A percentile compares a stretch with the other conserved stretches of the same genome.
Conservation (phyloP, 37 sponge, comb jelly and placozoan genomes). For the Tethya wilhelma region DNA sequence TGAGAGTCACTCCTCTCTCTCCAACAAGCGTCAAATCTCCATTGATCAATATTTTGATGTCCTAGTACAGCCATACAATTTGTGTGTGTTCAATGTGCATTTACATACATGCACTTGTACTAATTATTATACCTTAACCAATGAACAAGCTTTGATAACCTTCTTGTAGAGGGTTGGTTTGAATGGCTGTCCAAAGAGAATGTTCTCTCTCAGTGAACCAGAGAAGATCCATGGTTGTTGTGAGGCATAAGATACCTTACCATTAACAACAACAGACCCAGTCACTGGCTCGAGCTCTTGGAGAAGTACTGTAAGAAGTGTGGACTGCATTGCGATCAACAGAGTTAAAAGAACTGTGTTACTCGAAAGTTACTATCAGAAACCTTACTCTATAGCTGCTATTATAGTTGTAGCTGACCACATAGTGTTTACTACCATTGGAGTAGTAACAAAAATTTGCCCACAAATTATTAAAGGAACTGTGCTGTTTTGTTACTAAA, state of each 20-base stretch:
- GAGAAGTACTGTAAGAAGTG: conserved; percentile 66
- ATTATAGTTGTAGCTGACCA: too few species aligned
- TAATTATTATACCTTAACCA: conserved; percentile 55
- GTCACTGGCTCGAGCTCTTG: conserved; percentile 53
- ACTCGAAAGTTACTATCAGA: too few species aligned
- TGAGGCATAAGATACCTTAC: conserved; percentile 59
- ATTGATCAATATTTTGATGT: conserved; percentile 63
- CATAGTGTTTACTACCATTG: too few species aligned
- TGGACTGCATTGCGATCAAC: conserved; percentile 42
- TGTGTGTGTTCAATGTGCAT: too few species aligned
- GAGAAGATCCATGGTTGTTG: conserved; percentile 82
- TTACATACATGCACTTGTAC: too few species aligned
- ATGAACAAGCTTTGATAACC: conserved; percentile 69
- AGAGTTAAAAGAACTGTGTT: not conserved
- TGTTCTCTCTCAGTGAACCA: conserved; percentile 76
- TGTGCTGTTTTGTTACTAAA: too few species aligned
- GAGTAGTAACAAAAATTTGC: too few species aligned
- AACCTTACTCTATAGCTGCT: too few species aligned
- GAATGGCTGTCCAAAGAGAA: conserved; percentile 66
- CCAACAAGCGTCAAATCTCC: conserved; percentile 89
- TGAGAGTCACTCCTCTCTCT: conserved; percentile 90
- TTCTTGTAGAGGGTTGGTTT: conserved; percentile 36
- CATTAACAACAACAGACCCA: conserved; percentile 46
- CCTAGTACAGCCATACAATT: conserved; percentile 50
- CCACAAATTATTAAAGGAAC: too few species aligned